Evolutionary conservation across 2,113 vertebrate species (phyloP), one percentile per base, ranked within the genome.

Genomic region (Sinocyclocheilus grahami): DNA sequence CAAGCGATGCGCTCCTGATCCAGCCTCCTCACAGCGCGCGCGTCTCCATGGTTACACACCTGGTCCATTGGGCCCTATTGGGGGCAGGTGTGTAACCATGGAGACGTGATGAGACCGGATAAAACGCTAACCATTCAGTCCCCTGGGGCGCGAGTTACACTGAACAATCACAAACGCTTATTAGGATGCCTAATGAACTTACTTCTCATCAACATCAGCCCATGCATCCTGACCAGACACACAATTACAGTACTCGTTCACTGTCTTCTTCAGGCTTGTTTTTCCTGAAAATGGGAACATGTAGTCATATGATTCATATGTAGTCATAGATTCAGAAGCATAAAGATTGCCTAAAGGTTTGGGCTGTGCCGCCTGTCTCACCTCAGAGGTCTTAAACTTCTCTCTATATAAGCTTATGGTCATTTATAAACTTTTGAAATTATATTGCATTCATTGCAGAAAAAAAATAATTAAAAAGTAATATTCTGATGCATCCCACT

Each of bases 11-110:
- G 48, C 46, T n/a, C 37, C 11, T 24, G 65, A 65, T 63, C 77
- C 80, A 53, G 78, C 76, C 84, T 86, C 78, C 33, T 78, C 86
- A 78, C 55, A 58, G 78, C 78, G 33, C 83, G 82, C 83, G 86
- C 88, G 60, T 87, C 82, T 85, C 90, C 88, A 90, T 90, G 89
- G 88, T 90, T 87, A 91, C 90, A 84, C 87, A 87, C 87, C 90
- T 89, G 89, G 90, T 89, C 88, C 87, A 72, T 48, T 22, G 80
- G 63, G 24, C 16, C 1, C 78, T 60, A 62, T 58, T 42, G 78
- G 53, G 53, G 8, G 42, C 62, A 63, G 80, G 80, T 67, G 24
- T 55, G 46, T 71, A 83, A 53, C 81, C 81, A 83, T 72, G 42
- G 80, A 74, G 51, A 83, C 67, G 46, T 3, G 42, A 46, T 46